A percentile compares a stretch with the other conserved stretches of the same genome.
Evolutionary conservation across 2,113 vertebrate species (phyloP).

Genomic region (Stercorarius parasiticus): DNA sequence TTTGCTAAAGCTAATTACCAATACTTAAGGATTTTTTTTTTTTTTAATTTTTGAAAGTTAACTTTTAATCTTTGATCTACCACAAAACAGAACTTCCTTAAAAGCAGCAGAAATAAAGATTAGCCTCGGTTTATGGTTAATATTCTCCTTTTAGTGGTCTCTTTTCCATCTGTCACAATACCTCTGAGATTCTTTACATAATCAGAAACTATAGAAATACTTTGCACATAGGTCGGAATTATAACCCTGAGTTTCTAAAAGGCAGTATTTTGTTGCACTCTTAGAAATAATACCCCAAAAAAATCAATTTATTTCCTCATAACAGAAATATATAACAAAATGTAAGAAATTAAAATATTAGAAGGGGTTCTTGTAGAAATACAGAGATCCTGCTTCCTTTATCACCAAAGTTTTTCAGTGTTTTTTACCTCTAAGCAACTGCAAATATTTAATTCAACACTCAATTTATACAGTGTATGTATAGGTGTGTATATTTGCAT

Average conservation of each 20-base stretch:
- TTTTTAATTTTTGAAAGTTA: background rate
- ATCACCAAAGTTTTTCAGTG: background rate
- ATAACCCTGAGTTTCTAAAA: conserved; percentile 46
- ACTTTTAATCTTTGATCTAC: background rate
- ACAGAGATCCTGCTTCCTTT: background rate
- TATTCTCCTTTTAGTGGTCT: background rate
- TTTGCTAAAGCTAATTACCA: background rate
- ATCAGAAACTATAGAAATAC: background rate
- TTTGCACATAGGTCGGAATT: conserved; percentile 5
- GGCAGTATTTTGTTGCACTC: background rate
- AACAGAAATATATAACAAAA: background rate
- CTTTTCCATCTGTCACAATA: background rate
- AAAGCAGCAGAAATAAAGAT: background rate
- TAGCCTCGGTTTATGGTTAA: background rate
- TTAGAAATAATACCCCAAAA: background rate
- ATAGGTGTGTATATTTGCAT: background rate
- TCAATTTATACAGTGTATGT: background rate
- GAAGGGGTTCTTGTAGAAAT: background rate
- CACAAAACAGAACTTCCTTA: background rate
- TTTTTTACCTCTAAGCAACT: background rate
- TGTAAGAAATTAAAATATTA: background rate
- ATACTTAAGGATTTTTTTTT: background rate
- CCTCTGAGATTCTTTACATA: background rate
- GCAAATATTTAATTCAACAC: background rate
- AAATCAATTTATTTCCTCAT: background rate